phyloP scores from a whole-genome alignment of 2,888 invertebrate genomes.

The Orchesellides sinensis region DNA sequence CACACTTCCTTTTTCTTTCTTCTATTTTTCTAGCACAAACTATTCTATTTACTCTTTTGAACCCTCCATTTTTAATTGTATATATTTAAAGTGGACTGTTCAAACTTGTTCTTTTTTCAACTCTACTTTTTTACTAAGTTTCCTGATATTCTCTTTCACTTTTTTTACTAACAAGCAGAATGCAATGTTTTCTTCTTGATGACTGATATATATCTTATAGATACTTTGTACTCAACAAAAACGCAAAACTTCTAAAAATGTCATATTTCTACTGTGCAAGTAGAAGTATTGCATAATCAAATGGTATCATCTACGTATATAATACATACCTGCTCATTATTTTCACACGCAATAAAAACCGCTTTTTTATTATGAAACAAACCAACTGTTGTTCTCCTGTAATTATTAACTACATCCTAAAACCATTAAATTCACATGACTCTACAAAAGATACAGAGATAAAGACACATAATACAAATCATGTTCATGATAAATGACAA shows the following conservation, averaged over 20 bases:
- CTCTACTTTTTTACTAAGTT: not conserved
- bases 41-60: not conserved
- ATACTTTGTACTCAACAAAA: constrained; percentile 23
- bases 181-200: constrained; percentile 48
- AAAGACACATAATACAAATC: too few relatives aligned
- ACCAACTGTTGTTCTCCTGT: not conserved
- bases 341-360: constrained; percentile 40
- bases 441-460: too few relatives aligned
- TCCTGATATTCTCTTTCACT: constrained; percentile 8
- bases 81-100: constrained; percentile 15
- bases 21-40: not conserved
- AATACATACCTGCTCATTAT: not conserved
- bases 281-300: constrained; percentile 26
- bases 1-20: not conserved
- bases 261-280: not conserved
- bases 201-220: constrained; percentile 46
- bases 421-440: too few relatives aligned
- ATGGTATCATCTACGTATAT: too few relatives aligned
- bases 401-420: too few relatives aligned
- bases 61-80: not conserved
- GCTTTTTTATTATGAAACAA: constrained; percentile 10
- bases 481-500: too few relatives aligned
- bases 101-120: not conserved
- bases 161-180: constrained; percentile 45
- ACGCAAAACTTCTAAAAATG: constrained; percentile 2